phyloP scores from a whole-genome alignment of 2,888 invertebrate species.

The Odontocolon sp. region DNA sequence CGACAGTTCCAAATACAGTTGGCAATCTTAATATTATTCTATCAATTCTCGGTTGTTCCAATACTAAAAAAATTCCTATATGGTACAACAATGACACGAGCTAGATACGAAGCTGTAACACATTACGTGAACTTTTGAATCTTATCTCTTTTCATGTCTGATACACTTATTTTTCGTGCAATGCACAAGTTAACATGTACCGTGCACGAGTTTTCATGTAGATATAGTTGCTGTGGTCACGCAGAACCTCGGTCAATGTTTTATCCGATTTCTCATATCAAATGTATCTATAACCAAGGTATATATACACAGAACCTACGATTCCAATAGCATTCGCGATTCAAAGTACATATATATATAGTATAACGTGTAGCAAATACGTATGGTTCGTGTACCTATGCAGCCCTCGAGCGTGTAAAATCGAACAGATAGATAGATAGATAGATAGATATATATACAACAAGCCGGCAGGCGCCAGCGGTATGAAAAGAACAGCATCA shows the following conservation, averaged over 20 bases:
- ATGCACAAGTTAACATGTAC: slow-evolving; percentile 34
- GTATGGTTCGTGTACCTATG: slow-evolving; percentile 31
- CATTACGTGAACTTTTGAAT: slow-evolving; percentile 15
- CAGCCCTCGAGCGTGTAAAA: slow-evolving; percentile 45
- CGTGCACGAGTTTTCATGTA: slow-evolving; percentile 48
- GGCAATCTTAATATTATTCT: too few relatives aligned
- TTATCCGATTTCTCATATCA: slow-evolving; percentile 53
- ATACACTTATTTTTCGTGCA: not conserved
- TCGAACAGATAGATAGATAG: slow-evolving; percentile 37
- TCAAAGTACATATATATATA: slow-evolving; percentile 15
- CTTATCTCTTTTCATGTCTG: slow-evolving; percentile 24
- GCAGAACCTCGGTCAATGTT: slow-evolving; percentile 40
- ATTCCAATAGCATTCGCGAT: slow-evolving; percentile 25
- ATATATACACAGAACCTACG: not conserved
- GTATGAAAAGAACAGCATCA: slow-evolving; percentile 26
- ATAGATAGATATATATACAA: too few relatives aligned
- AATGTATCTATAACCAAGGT: not conserved
- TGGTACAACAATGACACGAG: slow-evolving; percentile 1
- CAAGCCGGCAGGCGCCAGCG: slow-evolving; percentile 21
- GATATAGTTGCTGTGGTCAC: slow-evolving; percentile 27
- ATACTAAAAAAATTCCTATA: too few relatives aligned
- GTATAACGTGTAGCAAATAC: not conserved
- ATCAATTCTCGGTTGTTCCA: too few relatives aligned
- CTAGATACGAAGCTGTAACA: not conserved
- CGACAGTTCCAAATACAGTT: too few relatives aligned